Base-by-base conservation (phyloP, 2,888 invertebrate species). In the Noctua comes region DNA sequence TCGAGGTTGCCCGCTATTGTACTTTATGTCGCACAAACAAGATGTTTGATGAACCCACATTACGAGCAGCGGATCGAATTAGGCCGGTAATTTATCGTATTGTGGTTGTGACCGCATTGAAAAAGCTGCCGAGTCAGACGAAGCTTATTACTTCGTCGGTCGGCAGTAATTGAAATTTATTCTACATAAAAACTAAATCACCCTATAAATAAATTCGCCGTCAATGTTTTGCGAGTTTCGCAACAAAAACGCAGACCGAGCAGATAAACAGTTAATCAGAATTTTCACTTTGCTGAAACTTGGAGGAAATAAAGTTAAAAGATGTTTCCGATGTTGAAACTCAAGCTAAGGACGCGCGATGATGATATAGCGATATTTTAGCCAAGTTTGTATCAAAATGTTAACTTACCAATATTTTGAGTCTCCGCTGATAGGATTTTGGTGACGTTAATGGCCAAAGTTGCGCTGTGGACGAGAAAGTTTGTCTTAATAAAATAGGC, bases 41-140 rank as follows among this genome's bases (percentile, higher is more conserved):
- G 93, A 94, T 95, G 94, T 95, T 96, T 95, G 95, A 96, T 95
- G 94, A 93, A 92, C 91, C 91, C 91, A 92, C 95, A 96, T 96
- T 95, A 95, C 89, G 90, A 90, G 89, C 93, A 93, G 93, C 92
- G 94, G 93, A 93, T 94, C 93, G 95, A 94, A 95, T 95, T 94
- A 94, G 92, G 92, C 90, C 88, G 85, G 93, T 92, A 92, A 94
- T 93, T 94, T 93, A 92, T 92, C 91, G 92, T 91, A 91, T 93
- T 93, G 91, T 93, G 86, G 73, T 76, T 79, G 84, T 82, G 83
- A 86, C 81, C 85, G 82, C 84, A 89, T 89, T 89, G 91, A 91
- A 91, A 92, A 91, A 87, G 89, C 78, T 79, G 80, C 82, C 80
- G 80, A 82, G 79, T 77, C n/a, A 79, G 79, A 70, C 79, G 70